A percentile compares a stretch with the other conserved stretches of the same genome.
These are phyloP conservation scores for Eleutherodactylus coqui DNA, from an alignment of 2,797 vertebrate genomes.

Conservation along the genomic window DNA sequence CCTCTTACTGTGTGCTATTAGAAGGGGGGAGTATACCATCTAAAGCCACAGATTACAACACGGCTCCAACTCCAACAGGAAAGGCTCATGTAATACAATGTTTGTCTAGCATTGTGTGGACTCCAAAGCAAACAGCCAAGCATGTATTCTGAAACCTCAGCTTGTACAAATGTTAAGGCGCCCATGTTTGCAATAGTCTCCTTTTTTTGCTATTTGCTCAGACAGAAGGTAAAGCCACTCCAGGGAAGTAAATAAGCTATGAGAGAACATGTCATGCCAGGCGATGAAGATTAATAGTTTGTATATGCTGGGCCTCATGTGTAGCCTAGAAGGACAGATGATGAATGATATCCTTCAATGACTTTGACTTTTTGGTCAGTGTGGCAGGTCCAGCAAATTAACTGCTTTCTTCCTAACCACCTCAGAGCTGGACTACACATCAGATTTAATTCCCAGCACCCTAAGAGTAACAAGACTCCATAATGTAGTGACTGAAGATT, in stretches of 20 bases:
- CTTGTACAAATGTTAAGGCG: slow-evolving; percentile 67
- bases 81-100: slow-evolving; percentile 55
- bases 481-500: slow-evolving; percentile 28
- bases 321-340: slow-evolving; percentile 61
- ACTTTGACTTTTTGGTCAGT: slow-evolving; percentile 54
- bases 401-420: slow-evolving; percentile 19
- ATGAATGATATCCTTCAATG: slow-evolving; percentile 63
- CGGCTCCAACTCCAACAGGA: slow-evolving; percentile 59
- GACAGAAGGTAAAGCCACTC: slow-evolving; percentile 68
- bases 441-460: neutral
- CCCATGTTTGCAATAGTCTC: slow-evolving; percentile 68
- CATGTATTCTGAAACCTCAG: slow-evolving; percentile 62
- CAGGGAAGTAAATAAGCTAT: slow-evolving; percentile 66
- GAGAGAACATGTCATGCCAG: slow-evolving; percentile 65
- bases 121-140: slow-evolving; percentile 70
- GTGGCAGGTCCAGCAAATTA: slow-evolving; percentile 52
- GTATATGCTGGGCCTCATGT: slow-evolving; percentile 49
- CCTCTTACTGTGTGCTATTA: slow-evolving; percentile 27
- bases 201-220: slow-evolving; percentile 68
- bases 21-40: neutral
- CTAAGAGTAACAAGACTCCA: slow-evolving; percentile 46
- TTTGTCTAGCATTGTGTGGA: slow-evolving; percentile 62
- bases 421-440: neutral
- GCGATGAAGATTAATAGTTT: slow-evolving; percentile 61
- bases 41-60: slow-evolving; percentile 41